These are phyloP conservation scores for Aepyceros melampus DNA, from an alignment of 2,113 vertebrate species.

Conservation along the genomic window DNA sequence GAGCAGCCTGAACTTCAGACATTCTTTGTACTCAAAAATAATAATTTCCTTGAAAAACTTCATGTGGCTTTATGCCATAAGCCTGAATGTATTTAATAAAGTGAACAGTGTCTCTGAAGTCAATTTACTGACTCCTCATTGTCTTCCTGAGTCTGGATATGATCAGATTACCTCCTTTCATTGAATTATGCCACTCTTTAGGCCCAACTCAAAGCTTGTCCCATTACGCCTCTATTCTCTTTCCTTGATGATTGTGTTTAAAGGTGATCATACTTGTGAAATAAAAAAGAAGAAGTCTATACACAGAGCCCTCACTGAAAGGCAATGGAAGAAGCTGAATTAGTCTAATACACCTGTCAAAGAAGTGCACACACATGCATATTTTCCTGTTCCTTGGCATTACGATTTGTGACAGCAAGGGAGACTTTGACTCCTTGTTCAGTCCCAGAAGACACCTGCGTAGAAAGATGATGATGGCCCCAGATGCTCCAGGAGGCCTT, in stretches of 20 bases:
- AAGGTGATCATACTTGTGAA: background rate
- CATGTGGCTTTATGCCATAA: background rate
- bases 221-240: background rate
- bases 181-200: background rate
- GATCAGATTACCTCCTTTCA: background rate
- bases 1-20: background rate
- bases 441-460: background rate
- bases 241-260: background rate
- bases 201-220: background rate
- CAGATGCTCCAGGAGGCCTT: background rate
- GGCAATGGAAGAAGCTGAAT: background rate
- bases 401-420: background rate
- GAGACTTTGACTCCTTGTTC: background rate
- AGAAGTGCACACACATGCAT: rapidly evolving
- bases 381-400: background rate
- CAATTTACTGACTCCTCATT: conserved; percentile 15
- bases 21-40: background rate
- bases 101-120: background rate
- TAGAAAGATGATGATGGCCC: background rate
- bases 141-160: background rate
- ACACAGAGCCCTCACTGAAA: background rate
- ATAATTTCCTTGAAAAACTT: background rate
- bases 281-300: background rate
- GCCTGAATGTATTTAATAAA: conserved; percentile 7
- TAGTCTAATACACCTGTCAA: background rate